Conservation (phyloP, 2,797 vertebrate genomes). For the Petrocephalus schoutedeni region DNA sequence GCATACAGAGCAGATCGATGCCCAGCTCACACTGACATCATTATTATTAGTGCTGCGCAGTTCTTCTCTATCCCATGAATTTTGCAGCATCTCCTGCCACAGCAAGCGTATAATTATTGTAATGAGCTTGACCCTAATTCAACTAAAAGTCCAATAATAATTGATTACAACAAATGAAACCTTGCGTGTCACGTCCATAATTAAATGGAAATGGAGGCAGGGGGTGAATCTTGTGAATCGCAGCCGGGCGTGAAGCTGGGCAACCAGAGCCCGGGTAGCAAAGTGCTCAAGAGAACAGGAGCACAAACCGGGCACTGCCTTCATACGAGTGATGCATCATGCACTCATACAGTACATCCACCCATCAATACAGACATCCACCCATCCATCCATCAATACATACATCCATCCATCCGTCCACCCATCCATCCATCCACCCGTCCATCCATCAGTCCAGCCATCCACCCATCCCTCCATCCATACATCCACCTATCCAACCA, state of each 20-base stretch:
- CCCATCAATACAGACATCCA: no score
- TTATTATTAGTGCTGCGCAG: background rate
- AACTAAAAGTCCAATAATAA: background rate
- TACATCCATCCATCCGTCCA: no score
- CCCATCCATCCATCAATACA: no score
- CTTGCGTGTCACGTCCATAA: background rate
- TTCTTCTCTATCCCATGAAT: background rate
- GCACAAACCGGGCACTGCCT: no score
- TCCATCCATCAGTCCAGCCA: no score
- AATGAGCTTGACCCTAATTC: slow-evolving; percentile 21
- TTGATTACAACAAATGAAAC: slow-evolving; percentile 12
- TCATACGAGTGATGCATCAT: background rate
- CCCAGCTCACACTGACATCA: background rate
- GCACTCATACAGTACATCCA: background rate
- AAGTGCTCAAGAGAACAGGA: background rate
- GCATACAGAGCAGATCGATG: background rate
- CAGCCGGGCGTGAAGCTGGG: background rate
- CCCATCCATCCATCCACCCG: no score
- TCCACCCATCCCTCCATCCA: no score
- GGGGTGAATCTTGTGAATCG: background rate
- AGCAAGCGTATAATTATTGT: background rate
- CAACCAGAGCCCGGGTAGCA: background rate
- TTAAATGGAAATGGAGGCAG: background rate
- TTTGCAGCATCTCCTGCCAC: background rate
- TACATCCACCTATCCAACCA: no score